phyloP scores from a whole-genome alignment of 2,797 vertebrate species.

The Orientallactaga sibirica region DNA sequence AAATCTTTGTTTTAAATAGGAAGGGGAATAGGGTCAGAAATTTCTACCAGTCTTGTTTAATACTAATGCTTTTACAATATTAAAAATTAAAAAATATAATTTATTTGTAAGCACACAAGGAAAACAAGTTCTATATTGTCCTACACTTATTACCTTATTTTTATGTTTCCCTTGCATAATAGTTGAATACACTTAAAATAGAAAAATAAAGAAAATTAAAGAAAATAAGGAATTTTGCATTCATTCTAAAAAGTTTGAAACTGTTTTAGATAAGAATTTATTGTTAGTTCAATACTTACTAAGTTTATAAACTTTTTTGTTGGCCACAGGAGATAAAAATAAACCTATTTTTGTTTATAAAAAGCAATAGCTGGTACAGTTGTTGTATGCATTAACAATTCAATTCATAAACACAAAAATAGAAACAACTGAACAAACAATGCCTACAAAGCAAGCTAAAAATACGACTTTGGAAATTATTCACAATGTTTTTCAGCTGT shows the following conservation, averaged over 20 bases:
- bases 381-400: conserved; percentile 30
- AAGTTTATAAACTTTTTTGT: background rate
- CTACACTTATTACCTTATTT: background rate
- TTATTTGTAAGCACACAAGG: background rate
- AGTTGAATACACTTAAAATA: background rate
- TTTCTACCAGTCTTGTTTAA: background rate
- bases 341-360: conserved; percentile 42
- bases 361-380: background rate
- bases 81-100: background rate
- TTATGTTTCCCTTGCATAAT: background rate
- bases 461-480: conserved; percentile 29
- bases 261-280: background rate
- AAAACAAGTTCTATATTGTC: background rate
- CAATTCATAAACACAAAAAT: background rate
- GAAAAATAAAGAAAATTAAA: conserved; percentile 20
- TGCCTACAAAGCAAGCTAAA: conserved; percentile 61
- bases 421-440: conserved; percentile 45
- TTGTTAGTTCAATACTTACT: background rate
- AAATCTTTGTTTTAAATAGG: background rate
- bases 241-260: background rate
- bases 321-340: conserved; percentile 3
- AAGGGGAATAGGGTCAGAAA: background rate
- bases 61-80: background rate
- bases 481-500: conserved; percentile 15
- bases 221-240: background rate